Evolutionary conservation across 2,797 vertebrate genomes (phyloP).

Genomic region (Anguilla pacifica): DNA sequence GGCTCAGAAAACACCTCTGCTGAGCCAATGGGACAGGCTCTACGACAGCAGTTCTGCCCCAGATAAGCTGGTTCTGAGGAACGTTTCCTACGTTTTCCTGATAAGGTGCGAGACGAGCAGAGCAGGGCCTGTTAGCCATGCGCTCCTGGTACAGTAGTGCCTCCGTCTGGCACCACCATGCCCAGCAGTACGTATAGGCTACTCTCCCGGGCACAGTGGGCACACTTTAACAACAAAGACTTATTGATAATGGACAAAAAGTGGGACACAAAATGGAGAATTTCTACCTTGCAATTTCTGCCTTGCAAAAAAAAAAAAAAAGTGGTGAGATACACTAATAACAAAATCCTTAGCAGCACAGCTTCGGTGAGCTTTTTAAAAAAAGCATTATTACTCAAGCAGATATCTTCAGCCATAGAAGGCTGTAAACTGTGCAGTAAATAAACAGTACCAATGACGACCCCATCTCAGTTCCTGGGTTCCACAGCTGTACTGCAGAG

Average conservation of each 20-base stretch:
- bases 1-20: not conserved
- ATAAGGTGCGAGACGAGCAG: not conserved
- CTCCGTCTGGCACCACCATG: too few species aligned
- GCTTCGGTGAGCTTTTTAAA: not conserved
- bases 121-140: not conserved
- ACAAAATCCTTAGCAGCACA: not conserved
- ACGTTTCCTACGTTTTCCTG: not conserved
- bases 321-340: not conserved
- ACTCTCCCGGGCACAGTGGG: not conserved
- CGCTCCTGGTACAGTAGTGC: not conserved
- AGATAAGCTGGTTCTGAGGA: conserved; percentile 21
- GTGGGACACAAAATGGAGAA: not conserved
- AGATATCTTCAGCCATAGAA: not conserved
- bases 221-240: not conserved
- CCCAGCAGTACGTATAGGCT: too few species aligned
- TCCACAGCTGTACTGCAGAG: not conserved
- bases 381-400: not conserved
- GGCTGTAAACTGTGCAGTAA: not conserved
- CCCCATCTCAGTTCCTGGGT: not conserved
- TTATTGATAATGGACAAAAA: not conserved
- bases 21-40: conserved; percentile 16
- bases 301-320: too few species aligned
- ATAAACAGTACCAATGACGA: not conserved
- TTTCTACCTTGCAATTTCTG: not conserved
- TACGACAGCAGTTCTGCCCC: not conserved